Percentiles rank a stretch among this genome's conserved stretches.
These are phyloP conservation scores for Saguinus midas DNA, from an alignment of 2,113 vertebrate genomes.

Conservation along the genomic window DNA sequence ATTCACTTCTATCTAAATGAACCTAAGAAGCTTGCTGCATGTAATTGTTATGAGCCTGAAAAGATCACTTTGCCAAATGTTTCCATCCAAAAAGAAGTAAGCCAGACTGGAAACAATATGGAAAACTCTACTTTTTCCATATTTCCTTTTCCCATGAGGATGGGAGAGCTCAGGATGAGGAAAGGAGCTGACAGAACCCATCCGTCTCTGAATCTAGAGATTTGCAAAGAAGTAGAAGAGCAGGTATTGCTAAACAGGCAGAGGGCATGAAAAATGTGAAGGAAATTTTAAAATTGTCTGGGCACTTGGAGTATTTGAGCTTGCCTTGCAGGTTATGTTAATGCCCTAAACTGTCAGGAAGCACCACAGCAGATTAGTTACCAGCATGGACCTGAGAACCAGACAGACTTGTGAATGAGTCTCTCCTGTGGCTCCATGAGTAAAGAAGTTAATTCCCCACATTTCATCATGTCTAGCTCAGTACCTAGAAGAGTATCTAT, in stretches of 20 bases:
- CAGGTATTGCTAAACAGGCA: neutral
- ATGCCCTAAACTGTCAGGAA: neutral
- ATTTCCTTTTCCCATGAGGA: neutral
- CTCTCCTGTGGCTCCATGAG: neutral
- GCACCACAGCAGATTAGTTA: neutral
- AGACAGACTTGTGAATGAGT: neutral
- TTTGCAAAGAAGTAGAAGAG: neutral
- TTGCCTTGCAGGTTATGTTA: neutral
- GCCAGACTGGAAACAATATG: neutral
- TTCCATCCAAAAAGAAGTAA: slow-evolving; percentile 1
- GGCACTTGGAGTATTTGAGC: neutral
- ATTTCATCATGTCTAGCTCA: neutral
- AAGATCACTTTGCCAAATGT: slow-evolving; percentile 11
- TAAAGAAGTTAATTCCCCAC: neutral
- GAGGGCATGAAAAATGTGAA: neutral
- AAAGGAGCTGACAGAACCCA: neutral
- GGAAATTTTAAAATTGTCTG: neutral
- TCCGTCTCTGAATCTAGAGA: neutral
- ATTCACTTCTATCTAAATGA: slow-evolving; percentile 38
- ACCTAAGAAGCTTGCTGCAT: neutral
- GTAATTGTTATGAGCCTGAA: neutral
- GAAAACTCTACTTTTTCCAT: neutral
- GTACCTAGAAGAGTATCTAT: neutral
- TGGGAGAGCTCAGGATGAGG: neutral
- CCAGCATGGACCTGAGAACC: neutral